phyloP scores from a whole-genome alignment of 2,113 vertebrate species.

The Onychostoma macrolepis region DNA sequence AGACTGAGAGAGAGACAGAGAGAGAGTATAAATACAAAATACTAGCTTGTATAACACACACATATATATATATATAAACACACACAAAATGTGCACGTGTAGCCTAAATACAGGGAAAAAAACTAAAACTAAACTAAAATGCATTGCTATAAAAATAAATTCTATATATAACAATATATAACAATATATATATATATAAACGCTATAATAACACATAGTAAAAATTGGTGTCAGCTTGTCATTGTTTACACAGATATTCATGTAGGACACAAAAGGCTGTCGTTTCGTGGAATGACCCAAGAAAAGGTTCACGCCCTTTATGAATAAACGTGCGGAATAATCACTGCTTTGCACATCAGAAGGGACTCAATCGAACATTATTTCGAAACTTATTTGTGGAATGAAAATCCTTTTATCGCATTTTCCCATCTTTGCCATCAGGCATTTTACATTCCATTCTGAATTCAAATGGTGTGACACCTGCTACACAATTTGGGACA shows the following conservation, averaged over 20 bases:
- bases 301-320: slow-evolving; percentile 33
- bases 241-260: neutral
- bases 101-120: too few relatives aligned
- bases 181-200: too few relatives aligned
- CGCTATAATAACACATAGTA: neutral
- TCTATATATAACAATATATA: too few relatives aligned
- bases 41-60: neutral
- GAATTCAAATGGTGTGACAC: neutral
- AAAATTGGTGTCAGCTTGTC: neutral
- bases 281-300: neutral
- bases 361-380: neutral
- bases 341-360: neutral
- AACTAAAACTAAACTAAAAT: too few relatives aligned
- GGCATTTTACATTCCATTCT: neutral
- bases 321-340: neutral
- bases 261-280: slow-evolving; percentile 4
- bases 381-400: neutral
- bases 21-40: neutral
- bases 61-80: too few relatives aligned
- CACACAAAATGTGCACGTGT: too few relatives aligned
- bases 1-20: too few relatives aligned
- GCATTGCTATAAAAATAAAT: too few relatives aligned
- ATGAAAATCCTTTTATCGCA: neutral
- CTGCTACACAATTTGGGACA: neutral
- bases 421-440: neutral